Percentiles rank a stretch among this genome's conserved stretches.
Evolutionary conservation across 2,797 vertebrate species (phyloP).

Genomic region (Chrysocyon brachyurus): DNA sequence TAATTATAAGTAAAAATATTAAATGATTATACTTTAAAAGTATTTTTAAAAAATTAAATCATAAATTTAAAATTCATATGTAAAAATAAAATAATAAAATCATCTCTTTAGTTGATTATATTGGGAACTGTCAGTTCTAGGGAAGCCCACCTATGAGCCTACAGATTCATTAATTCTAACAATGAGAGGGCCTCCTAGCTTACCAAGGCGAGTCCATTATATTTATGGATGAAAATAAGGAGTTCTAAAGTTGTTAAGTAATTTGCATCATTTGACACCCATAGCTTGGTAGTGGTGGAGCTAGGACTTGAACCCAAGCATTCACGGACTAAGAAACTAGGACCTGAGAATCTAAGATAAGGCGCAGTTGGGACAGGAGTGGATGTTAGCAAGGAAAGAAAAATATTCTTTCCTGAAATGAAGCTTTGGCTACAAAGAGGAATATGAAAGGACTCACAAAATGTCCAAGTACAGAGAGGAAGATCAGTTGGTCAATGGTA

Average conservation of each 20-base stretch:
- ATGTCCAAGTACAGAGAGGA: not conserved
- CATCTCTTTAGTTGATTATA: not conserved
- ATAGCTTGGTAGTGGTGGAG: not conserved
- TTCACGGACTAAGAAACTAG: not conserved
- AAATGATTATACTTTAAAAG: too few relatives aligned
- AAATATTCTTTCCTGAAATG: not conserved
- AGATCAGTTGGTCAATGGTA: not conserved
- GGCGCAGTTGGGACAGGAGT: not conserved
- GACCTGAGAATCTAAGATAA: not conserved
- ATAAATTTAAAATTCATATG: too few relatives aligned
- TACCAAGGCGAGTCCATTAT: not conserved
- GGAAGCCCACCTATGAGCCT: not conserved
- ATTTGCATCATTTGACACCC: not conserved
- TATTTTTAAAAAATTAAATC: too few relatives aligned
- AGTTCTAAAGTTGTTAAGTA: not conserved
- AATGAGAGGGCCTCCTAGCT: not conserved
- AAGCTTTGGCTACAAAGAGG: not conserved
- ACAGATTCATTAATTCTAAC: not conserved
- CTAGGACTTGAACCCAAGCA: not conserved
- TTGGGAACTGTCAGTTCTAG: not conserved
- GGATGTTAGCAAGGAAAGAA: not conserved
- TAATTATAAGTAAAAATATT: too few relatives aligned
- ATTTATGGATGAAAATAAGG: constrained; percentile 12
- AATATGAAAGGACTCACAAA: not conserved
- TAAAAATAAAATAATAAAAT: not conserved